A percentile compares a stretch with the other conserved stretches of the same genome.
Conservation (phyloP, 2,888 invertebrate genomes). For the Ceratothoa steindachneri region DNA sequence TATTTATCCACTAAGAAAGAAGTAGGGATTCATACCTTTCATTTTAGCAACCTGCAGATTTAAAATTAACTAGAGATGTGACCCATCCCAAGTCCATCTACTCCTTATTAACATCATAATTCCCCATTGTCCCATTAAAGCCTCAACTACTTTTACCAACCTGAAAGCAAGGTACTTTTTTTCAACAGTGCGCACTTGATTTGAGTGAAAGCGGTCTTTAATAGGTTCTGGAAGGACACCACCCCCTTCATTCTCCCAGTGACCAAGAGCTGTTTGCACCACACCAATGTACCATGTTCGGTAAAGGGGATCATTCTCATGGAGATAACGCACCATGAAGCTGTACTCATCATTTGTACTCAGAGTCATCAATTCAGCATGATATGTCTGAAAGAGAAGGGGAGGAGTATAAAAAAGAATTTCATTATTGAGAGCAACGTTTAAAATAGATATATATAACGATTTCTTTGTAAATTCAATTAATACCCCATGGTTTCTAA, state of each 20-base stretch:
- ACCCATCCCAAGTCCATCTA: too few relatives aligned
- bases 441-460: too few relatives aligned
- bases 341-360: slow-evolving; percentile 80
- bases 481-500: too few relatives aligned
- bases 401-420: neutral
- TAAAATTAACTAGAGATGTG: too few relatives aligned
- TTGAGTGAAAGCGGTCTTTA: slow-evolving; percentile 74
- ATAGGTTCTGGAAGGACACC: slow-evolving; percentile 71
- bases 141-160: too few relatives aligned
- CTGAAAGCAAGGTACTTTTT: slow-evolving; percentile 75
- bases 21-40: too few relatives aligned
- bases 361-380: slow-evolving; percentile 67
- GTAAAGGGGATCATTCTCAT: slow-evolving; percentile 76
- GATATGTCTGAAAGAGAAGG: slow-evolving; percentile 61
- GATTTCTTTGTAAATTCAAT: too few relatives aligned
- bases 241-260: slow-evolving; percentile 79
- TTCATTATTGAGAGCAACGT: neutral
- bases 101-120: too few relatives aligned
- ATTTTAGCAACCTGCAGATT: too few relatives aligned
- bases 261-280: slow-evolving; percentile 67
- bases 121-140: too few relatives aligned
- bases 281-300: slow-evolving; percentile 63
- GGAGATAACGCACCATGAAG: slow-evolving; percentile 76
- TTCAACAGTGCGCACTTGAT: slow-evolving; percentile 53
- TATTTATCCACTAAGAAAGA: too few relatives aligned